Evolutionary conservation across 2,797 vertebrate species (phyloP).

Genomic region (Gymnothorax javanicus): DNA sequence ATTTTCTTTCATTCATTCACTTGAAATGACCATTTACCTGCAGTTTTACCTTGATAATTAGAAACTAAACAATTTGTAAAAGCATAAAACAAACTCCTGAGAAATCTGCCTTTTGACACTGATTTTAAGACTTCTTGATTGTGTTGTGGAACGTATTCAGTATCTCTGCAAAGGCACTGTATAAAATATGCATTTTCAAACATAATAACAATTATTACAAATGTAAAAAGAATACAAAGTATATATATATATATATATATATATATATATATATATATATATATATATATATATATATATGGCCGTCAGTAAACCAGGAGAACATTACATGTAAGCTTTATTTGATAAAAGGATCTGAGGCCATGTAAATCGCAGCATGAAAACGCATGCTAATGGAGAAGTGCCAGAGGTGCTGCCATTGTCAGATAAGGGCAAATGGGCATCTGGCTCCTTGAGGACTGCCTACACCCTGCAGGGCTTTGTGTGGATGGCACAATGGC

Average conservation of each 20-base stretch:
- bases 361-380: not conserved
- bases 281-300: too few relatives aligned
- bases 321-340: not conserved
- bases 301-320: not conserved
- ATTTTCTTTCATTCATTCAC: not conserved
- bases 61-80: not conserved
- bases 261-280: too few relatives aligned
- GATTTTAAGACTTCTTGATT: not conserved
- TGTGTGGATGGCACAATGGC: slow-evolving; percentile 14
- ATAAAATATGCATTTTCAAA: not conserved
- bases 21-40: not conserved
- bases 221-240: not conserved
- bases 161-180: not conserved
- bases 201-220: not conserved
- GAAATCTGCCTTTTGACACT: not conserved
- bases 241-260: too few relatives aligned
- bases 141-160: not conserved
- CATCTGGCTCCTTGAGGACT: not conserved
- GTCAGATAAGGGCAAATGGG: slow-evolving; percentile 9
- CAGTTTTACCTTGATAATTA: not conserved
- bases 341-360: not conserved
- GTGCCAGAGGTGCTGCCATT: not conserved
- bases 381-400: not conserved
- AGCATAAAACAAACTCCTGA: not conserved
- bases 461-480: slow-evolving; percentile 11